These are phyloP conservation scores for Nephila pilipes DNA, from an alignment of 1,140 invertebrate genomes.

Conservation along the genomic window DNA sequence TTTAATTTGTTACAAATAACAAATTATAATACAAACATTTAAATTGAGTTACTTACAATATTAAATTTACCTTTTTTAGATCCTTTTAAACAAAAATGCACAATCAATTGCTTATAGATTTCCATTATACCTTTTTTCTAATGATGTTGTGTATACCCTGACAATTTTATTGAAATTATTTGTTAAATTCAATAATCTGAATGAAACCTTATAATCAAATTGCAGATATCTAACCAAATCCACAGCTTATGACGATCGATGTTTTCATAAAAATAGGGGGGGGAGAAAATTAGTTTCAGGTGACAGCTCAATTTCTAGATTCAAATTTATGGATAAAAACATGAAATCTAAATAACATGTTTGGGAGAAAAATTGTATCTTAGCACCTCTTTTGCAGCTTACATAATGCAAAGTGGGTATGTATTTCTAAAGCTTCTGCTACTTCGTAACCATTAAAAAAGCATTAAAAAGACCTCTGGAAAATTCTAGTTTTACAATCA, in stretches of 20 bases:
- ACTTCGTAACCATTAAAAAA: conserved; percentile 22
- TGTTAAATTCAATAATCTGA: too few species aligned
- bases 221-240: neutral
- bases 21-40: too few species aligned
- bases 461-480: conserved; percentile 29
- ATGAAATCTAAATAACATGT: neutral
- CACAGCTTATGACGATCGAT: neutral
- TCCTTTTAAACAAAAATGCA: too few species aligned
- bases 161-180: too few species aligned
- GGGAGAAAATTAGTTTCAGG: neutral
- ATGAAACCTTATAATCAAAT: neutral
- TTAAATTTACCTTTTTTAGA: too few species aligned
- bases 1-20: too few species aligned
- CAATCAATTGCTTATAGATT: too few species aligned
- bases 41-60: too few species aligned
- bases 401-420: neutral
- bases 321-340: neutral
- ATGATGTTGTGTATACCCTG: too few species aligned
- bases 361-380: neutral
- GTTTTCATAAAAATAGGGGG: neutral
- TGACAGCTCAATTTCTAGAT: neutral
- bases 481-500: conserved; percentile 31
- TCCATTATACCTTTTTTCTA: too few species aligned
- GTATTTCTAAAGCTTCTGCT: neutral
- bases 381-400: neutral